A percentile compares a stretch with the other conserved stretches of the same genome.
phyloP scores from a whole-genome alignment of 1,140 invertebrate genomes.

The Diploscapter pachys region DNA sequence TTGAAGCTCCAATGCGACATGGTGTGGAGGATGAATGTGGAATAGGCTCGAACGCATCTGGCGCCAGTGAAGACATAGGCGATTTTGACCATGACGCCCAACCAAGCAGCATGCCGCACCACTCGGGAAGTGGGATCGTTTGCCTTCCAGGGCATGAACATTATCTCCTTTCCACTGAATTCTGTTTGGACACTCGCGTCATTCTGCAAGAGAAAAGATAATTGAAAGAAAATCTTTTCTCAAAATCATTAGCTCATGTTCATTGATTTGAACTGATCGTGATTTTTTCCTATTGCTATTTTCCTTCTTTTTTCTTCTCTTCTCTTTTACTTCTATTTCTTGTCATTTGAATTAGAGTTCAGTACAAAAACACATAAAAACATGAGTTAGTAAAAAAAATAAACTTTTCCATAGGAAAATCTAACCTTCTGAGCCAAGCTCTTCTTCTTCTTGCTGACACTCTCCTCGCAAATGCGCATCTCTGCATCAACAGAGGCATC shows the following conservation, averaged over 20 bases:
- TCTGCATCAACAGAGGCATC: slow-evolving; percentile 34
- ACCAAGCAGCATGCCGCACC: slow-evolving; percentile 40
- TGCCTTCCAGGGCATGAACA: slow-evolving; percentile 40
- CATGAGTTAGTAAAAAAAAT: too few relatives aligned
- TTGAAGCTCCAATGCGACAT: slow-evolving; percentile 2
- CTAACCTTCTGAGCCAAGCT: not conserved
- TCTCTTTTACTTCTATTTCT: too few relatives aligned
- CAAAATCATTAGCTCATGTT: not conserved
- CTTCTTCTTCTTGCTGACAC: slow-evolving; percentile 18
- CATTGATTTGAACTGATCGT: not conserved
- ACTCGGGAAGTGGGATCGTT: slow-evolving; percentile 37
- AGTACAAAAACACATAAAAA: too few relatives aligned
- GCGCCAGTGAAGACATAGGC: slow-evolving; percentile 44
- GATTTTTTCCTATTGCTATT: not conserved
- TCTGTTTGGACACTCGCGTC: not conserved
- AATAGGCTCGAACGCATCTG: slow-evolving; percentile 39
- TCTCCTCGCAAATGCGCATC: slow-evolving; percentile 30
- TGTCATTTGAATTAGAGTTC: too few relatives aligned
- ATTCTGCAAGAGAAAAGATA: not conserved
- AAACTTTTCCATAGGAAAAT: not conserved
- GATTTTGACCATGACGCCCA: slow-evolving; percentile 43
- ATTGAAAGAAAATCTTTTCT: not conserved
- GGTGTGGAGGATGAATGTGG: slow-evolving; percentile 36
- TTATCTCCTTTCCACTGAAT: slow-evolving; percentile 24
- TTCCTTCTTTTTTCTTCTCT: not conserved